A percentile compares a stretch with the other conserved stretches of the same genome.
Evolutionary conservation across 2,888 invertebrate genomes (phyloP).

Genomic region (Tenodera sinensis): DNA sequence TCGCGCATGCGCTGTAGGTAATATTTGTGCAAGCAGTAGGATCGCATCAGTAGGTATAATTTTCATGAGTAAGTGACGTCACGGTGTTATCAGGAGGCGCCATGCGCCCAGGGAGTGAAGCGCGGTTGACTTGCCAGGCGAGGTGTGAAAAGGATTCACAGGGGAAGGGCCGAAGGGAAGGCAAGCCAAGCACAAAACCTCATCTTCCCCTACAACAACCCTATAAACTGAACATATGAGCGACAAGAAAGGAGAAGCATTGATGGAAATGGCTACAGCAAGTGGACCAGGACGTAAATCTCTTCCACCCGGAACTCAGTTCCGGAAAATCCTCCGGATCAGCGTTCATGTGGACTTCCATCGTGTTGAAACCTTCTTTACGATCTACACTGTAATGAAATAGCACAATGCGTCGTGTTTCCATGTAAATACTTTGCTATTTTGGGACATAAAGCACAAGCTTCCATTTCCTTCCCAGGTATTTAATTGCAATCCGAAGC

Average conservation of each 20-base stretch:
- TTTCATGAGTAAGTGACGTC: not conserved
- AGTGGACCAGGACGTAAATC: constrained; percentile 27
- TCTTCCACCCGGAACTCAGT: not conserved
- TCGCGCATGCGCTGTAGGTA: no score
- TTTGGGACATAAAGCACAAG: no score
- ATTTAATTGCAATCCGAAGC: no score
- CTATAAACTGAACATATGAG: constrained; percentile 6
- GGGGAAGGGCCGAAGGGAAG: not conserved
- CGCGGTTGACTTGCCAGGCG: not conserved
- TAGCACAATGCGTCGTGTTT: no score
- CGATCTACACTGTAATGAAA: no score
- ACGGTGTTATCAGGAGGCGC: constrained; percentile 12
- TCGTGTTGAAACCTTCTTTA: not conserved
- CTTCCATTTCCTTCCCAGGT: no score
- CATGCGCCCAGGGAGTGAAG: not conserved
- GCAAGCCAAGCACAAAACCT: not conserved
- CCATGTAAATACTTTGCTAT: no score
- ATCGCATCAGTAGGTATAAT: no score
- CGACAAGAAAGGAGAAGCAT: constrained; percentile 3
- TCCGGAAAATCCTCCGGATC: not conserved
- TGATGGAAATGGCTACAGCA: constrained; percentile 13
- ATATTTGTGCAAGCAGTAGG: no score
- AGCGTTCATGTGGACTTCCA: not conserved
- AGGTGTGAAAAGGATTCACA: constrained; percentile 9
- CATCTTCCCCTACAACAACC: not conserved